These are phyloP conservation scores for Drosophila leontia DNA, from an alignment of 1,140 invertebrate species.

Conservation along the genomic window DNA sequence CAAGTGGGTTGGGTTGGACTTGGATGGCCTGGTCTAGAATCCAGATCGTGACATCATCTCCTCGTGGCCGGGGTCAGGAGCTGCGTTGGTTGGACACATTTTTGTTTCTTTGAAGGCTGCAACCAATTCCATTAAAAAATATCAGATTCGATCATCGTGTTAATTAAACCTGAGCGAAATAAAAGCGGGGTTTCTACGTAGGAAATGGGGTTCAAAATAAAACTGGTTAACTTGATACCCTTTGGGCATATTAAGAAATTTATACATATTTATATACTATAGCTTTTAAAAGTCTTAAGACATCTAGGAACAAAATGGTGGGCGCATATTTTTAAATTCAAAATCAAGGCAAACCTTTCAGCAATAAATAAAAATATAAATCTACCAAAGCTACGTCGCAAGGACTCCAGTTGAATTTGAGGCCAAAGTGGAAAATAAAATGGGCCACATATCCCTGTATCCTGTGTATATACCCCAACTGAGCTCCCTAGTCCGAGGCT, in stretches of 20 bases:
- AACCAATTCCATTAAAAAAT: conserved; percentile 27
- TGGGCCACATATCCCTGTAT: conserved; percentile 9
- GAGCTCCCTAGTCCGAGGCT: conserved; percentile 13
- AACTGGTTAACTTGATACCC: background rate
- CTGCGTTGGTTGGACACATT: conserved; percentile 5
- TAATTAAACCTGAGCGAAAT: conserved; percentile 35
- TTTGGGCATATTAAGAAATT: background rate
- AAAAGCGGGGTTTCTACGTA: background rate
- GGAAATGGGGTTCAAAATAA: too few relatives aligned
- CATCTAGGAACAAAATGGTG: background rate
- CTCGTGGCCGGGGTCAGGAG: conserved; percentile 19
- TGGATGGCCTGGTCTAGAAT: conserved; percentile 5
- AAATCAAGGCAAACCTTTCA: background rate
- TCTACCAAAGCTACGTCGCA: background rate
- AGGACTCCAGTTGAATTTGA: background rate
- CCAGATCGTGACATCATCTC: conserved; percentile 68
- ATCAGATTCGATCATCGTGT: conserved; percentile 41
- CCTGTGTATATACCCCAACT: background rate
- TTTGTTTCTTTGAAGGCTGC: background rate
- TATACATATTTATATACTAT: background rate
- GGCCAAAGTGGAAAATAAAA: background rate
- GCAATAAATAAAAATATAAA: background rate
- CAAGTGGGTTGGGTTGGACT: conserved; percentile 7
- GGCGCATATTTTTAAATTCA: background rate
- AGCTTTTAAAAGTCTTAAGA: background rate